phyloP scores from a whole-genome alignment of 2,888 invertebrate genomes.

The Alcis repandata region DNA sequence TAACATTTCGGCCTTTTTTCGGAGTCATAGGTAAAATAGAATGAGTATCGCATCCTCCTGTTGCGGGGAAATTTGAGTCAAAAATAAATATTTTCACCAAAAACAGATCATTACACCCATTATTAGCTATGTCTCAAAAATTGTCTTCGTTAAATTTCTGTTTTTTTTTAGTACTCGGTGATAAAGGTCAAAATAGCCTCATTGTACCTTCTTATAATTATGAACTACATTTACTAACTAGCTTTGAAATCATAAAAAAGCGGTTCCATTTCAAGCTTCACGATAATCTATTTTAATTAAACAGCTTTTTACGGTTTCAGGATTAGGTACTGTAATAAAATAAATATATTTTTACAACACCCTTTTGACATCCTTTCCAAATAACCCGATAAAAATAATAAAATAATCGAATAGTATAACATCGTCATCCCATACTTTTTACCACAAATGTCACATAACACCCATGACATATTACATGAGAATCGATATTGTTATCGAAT shows the following conservation, averaged over 20 bases:
- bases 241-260: too few relatives aligned
- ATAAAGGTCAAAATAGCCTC: too few relatives aligned
- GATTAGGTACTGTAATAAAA: too few relatives aligned
- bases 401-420: background rate
- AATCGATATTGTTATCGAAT: conserved; percentile 25
- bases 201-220: too few relatives aligned
- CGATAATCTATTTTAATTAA: too few relatives aligned
- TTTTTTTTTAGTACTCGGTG: too few relatives aligned
- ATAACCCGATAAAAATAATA: background rate
- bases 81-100: background rate
- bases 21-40: background rate
- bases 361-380: background rate
- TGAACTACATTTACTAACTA: too few relatives aligned
- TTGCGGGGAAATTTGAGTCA: background rate
- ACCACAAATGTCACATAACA: conserved; percentile 12
- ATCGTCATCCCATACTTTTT: background rate
- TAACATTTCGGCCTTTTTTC: conserved; percentile 3
- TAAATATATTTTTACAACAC: too few relatives aligned
- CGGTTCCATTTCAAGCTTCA: too few relatives aligned
- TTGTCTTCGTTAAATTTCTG: background rate
- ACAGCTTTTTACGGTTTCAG: too few relatives aligned
- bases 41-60: conserved; percentile 6
- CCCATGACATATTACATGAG: conserved; percentile 20
- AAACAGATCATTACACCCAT: background rate
- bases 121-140: background rate